Evolutionary conservation across 2,888 invertebrate species (phyloP).

Genomic region (Theodoxus fluviatilis): DNA sequence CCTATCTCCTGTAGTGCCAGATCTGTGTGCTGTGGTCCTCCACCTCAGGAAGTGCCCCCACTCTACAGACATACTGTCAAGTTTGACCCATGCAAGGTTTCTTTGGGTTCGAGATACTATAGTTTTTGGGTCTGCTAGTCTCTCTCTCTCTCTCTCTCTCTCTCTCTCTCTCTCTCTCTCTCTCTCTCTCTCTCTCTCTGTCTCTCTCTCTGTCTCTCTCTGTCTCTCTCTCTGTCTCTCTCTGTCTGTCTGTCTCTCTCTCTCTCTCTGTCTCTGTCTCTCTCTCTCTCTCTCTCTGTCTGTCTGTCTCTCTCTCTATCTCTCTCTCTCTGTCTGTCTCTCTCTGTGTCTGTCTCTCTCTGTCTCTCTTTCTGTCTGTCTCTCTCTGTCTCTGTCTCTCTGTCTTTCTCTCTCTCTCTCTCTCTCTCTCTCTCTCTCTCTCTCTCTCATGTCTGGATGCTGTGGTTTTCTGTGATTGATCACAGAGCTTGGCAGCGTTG

Average conservation of each 20-base stretch:
- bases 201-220: background rate
- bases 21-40: no score
- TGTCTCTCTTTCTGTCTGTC: background rate
- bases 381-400: background rate
- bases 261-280: background rate
- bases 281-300: background rate
- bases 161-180: slow-evolving; percentile 2
- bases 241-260: background rate
- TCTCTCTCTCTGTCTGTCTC: background rate
- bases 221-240: background rate
- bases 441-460: background rate
- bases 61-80: no score
- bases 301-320: background rate
- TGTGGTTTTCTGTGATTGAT: no score
- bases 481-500: no score
- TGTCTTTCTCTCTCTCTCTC: background rate
- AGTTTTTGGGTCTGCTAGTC: background rate
- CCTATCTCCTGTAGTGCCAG: no score
- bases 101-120: no score
- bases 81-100: no score
- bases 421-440: slow-evolving; percentile 2
- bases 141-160: slow-evolving; percentile 2
- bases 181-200: background rate
- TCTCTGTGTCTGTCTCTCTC: background rate
- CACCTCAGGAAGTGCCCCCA: no score